Conservation (phyloP, 2,797 vertebrate genomes). For the Takifugu rubripes region DNA sequence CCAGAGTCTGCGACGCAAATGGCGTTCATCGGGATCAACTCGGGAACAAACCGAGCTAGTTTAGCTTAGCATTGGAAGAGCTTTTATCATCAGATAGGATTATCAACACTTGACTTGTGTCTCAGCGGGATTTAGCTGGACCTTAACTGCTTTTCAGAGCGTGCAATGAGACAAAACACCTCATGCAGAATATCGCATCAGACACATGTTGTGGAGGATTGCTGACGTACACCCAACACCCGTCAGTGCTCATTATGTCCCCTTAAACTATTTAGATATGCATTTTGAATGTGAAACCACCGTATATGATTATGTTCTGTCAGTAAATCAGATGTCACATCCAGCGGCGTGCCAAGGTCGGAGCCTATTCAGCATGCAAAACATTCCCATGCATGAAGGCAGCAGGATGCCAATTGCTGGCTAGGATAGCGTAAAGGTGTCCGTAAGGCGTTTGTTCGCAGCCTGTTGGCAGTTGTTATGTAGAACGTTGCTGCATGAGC, state of each 20-base stretch:
- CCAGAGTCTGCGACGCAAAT: slow-evolving; percentile 30
- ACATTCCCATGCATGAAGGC: slow-evolving; percentile 15
- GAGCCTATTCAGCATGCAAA: slow-evolving; percentile 29
- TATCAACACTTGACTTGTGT: not conserved
- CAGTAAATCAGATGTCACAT: slow-evolving; percentile 30
- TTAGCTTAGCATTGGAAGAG: not conserved
- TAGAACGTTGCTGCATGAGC: slow-evolving; percentile 12
- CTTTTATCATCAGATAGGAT: not conserved
- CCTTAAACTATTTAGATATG: slow-evolving; percentile 8
- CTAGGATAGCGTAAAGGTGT: slow-evolving; percentile 10
- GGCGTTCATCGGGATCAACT: slow-evolving; percentile 31
- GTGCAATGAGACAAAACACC: no score
- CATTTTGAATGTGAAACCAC: slow-evolving; percentile 18
- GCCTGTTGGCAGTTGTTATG: slow-evolving; percentile 32
- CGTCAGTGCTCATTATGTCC: slow-evolving; percentile 20
- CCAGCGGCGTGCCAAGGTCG: slow-evolving; percentile 33
- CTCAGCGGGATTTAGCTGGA: no score
- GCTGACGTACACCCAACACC: slow-evolving; percentile 17
- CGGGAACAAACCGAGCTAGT: slow-evolving; percentile 19
- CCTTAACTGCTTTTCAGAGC: no score
- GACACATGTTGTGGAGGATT: slow-evolving; percentile 8
- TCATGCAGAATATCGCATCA: not conserved
- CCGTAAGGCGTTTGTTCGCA: slow-evolving; percentile 14
- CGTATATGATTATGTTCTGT: slow-evolving; percentile 29
- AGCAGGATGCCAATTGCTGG: slow-evolving; percentile 8